phyloP scores from a whole-genome alignment of 30 jellyfish, hydroid and myxozoan genomes.

The Aurelia coerulea region DNA sequence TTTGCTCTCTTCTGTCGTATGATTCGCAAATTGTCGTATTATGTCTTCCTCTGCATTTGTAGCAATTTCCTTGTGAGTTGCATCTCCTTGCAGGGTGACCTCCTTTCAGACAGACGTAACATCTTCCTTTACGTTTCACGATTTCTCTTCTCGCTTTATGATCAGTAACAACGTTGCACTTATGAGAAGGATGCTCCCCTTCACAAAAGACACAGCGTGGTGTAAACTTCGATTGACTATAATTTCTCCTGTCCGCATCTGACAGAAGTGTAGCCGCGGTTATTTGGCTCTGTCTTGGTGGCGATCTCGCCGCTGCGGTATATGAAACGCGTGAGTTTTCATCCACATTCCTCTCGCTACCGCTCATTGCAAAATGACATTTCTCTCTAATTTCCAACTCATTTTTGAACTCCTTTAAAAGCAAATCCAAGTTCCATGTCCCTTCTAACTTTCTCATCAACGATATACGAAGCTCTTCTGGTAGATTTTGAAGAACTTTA shows the following conservation, averaged over 20 bases:
- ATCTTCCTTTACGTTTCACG: not conserved
- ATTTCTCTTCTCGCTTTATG: not conserved
- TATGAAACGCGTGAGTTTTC: not conserved
- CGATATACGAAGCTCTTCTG: too few relatives aligned
- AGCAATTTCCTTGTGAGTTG: not conserved
- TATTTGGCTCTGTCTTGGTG: not conserved
- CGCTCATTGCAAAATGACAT: too few relatives aligned
- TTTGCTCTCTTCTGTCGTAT: too few relatives aligned
- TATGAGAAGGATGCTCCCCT: not conserved
- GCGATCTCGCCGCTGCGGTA: not conserved
- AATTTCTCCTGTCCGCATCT: too few relatives aligned
- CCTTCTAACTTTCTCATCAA: too few relatives aligned
- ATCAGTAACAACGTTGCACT: not conserved
- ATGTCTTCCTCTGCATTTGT: slow-evolving; percentile 2
- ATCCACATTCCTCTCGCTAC: not conserved
- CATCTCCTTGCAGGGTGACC: too few relatives aligned
- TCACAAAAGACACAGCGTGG: not conserved
- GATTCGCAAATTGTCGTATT: not conserved
- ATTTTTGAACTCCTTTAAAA: too few relatives aligned
- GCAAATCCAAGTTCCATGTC: too few relatives aligned
- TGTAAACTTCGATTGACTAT: not conserved
- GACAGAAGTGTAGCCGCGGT: too few relatives aligned
- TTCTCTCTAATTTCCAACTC: too few relatives aligned
- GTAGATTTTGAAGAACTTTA: too few relatives aligned
- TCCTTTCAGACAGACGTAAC: not conserved